Evolutionary conservation across 2,113 vertebrate genomes (phyloP), one percentile per base, ranked within the genome.

Genomic region (Mohoua ochrocephala): DNA sequence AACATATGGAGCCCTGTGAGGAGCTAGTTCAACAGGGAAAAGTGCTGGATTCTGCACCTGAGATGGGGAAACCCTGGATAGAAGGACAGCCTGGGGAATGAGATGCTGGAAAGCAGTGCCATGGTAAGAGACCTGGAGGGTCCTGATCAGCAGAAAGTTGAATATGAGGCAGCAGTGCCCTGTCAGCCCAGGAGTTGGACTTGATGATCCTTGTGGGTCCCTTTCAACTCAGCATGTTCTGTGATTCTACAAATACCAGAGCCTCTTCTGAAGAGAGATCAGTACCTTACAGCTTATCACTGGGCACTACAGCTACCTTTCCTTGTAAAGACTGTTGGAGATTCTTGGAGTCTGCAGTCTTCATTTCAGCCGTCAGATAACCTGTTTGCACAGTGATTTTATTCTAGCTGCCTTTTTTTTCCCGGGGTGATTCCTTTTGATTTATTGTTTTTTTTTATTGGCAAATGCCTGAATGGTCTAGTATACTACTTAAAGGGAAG

Each of bases 21-120:
- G n/a, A n/a, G n/a, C n/a, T n/a, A n/a, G 14, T 39, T 37, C 41
- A 28, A 7, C 11, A 21, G 47, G 13, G 5, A 37, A 22, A 54
- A 45, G 6, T 63, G 17, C 6, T 0, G 0, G 49, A 28, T 56
- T 47, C n/a, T 64, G 22, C 22, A n/a, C 3, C 28, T 47, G 18
- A 41, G 11, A 23, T 54, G 28, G 31, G n/a, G 15, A 7, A 64
- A 4, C 18, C 28, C 3, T 39, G 41, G 41, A 23, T 74, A 23
- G 27, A n/a, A 0, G 1, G 49, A 39, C 23, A 56, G 49, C 6
- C 23, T 47, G 19, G 11, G 41, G 28, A 56, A 64, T 9, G 19
- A 56, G 59, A 56, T 54, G 39, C 17, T 73, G 59, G n/a, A 39
- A 47, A 84, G 28, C 15, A 75, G 17, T 24, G 42, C 23, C n/a